A percentile compares a stretch with the other conserved stretches of the same genome.
Evolutionary conservation across 2,113 vertebrate species (phyloP).

Genomic region (Neofelis nebulosa): DNA sequence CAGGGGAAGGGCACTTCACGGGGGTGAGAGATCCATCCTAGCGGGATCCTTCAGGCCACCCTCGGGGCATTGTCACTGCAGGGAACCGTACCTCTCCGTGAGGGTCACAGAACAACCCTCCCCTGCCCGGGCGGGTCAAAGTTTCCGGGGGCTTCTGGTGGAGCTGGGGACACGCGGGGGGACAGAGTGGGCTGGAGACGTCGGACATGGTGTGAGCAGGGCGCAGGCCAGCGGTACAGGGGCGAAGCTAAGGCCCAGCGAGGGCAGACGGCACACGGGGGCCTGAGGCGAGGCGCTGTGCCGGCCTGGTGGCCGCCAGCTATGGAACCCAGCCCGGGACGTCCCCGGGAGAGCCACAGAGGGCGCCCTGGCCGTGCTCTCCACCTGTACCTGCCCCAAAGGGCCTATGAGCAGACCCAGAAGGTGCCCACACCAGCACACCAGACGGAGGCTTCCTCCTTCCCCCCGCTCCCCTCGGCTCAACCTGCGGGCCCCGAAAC

Average conservation of each 20-base stretch:
- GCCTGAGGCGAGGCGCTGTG: background rate
- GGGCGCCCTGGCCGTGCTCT: background rate
- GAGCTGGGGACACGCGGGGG: accelerated
- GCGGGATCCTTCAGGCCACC: background rate
- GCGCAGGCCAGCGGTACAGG: background rate
- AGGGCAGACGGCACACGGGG: too few relatives aligned
- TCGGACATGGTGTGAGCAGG: background rate
- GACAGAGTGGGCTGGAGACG: background rate
- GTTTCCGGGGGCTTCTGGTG: background rate
- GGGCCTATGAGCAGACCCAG: background rate
- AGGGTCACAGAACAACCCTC: background rate
- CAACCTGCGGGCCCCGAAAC: too few relatives aligned
- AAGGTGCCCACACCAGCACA: background rate
- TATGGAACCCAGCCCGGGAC: accelerated
- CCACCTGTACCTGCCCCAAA: background rate
- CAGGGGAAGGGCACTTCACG: background rate
- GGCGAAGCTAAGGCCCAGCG: background rate
- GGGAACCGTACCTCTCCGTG: background rate
- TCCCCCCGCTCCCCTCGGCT: background rate
- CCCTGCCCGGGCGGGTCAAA: background rate
- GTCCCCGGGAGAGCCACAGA: background rate
- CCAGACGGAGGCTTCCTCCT: too few relatives aligned
- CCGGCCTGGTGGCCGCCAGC: background rate
- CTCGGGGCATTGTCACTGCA: background rate
- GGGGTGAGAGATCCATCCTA: background rate